These are phyloP conservation scores for Coccyzus lansbergi DNA, from an alignment of 2,797 vertebrate genomes.

Conservation along the genomic window DNA sequence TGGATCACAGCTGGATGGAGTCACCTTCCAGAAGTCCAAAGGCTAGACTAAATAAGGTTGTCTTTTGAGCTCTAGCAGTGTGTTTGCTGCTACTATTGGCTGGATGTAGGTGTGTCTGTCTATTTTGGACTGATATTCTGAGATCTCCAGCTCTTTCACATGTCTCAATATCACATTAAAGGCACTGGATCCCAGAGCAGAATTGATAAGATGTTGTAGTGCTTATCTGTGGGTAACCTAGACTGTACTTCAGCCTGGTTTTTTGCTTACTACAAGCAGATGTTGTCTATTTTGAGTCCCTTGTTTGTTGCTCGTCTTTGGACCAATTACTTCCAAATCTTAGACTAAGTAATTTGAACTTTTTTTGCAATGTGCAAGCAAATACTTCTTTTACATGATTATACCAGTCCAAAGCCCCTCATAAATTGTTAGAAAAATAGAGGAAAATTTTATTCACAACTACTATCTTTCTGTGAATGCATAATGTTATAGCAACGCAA, in stretches of 20 bases:
- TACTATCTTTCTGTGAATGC: background rate
- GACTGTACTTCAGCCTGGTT: no score
- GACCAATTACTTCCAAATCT: background rate
- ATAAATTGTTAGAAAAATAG: background rate
- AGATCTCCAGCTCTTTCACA: background rate
- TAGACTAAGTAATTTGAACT: background rate
- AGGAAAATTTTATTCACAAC: background rate
- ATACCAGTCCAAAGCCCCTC: background rate
- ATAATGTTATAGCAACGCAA: background rate
- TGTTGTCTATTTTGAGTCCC: background rate
- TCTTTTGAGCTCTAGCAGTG: background rate
- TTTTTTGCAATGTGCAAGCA: background rate
- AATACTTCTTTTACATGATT: background rate
- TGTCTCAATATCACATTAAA: background rate
- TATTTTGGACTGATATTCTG: background rate
- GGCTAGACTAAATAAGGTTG: background rate
- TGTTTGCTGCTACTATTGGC: rapidly evolving
- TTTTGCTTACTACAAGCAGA: background rate
- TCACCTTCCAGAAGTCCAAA: background rate
- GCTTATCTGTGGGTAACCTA: background rate
- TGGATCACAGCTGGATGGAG: background rate
- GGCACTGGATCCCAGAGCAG: background rate
- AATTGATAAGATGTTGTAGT: background rate
- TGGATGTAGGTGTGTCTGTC: background rate
- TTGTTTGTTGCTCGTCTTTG: background rate